Evolutionary conservation across 2,797 vertebrate species (phyloP).

Genomic region (Sandelia bainsii): DNA sequence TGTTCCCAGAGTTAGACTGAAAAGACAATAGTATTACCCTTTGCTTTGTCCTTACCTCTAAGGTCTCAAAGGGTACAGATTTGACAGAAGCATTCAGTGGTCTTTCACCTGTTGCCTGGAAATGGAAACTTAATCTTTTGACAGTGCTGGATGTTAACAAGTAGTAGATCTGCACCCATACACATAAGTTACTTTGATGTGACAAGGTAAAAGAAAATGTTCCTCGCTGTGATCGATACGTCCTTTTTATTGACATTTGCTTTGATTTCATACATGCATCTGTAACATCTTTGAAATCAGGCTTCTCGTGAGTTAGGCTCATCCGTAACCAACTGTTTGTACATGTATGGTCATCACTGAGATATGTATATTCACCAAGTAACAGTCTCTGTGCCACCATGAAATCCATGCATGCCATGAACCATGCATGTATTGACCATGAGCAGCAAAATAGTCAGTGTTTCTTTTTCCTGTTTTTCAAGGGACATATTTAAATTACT

Average conservation of each 20-base stretch:
- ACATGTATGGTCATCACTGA: slow-evolving; percentile 47
- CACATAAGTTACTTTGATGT: slow-evolving; percentile 47
- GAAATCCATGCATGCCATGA: slow-evolving; percentile 64
- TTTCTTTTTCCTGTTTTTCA: slow-evolving; percentile 3
- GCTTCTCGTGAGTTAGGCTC: slow-evolving; percentile 13
- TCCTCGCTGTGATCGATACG: slow-evolving; percentile 18
- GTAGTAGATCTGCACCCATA: slow-evolving; percentile 24
- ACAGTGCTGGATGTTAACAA: slow-evolving; percentile 62
- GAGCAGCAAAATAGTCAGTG: slow-evolving; percentile 26
- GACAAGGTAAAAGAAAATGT: slow-evolving; percentile 24
- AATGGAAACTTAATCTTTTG: slow-evolving; percentile 47
- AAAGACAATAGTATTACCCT: background rate
- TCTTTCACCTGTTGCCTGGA: slow-evolving; percentile 69
- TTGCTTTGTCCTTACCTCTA: background rate
- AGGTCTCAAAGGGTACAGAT: slow-evolving; percentile 17
- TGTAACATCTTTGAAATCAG: slow-evolving; percentile 3
- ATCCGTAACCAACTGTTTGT: slow-evolving; percentile 28
- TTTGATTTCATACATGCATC: slow-evolving; percentile 25
- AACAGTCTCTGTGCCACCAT: slow-evolving; percentile 53
- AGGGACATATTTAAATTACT: background rate
- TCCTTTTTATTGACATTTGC: slow-evolving; percentile 32
- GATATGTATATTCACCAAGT: slow-evolving; percentile 47
- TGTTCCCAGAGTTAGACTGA: slow-evolving; percentile 30
- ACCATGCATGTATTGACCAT: slow-evolving; percentile 61
- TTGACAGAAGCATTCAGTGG: slow-evolving; percentile 27